Conservation (phyloP, 2,113 vertebrate species). For the Crotalus tigris region DNA sequence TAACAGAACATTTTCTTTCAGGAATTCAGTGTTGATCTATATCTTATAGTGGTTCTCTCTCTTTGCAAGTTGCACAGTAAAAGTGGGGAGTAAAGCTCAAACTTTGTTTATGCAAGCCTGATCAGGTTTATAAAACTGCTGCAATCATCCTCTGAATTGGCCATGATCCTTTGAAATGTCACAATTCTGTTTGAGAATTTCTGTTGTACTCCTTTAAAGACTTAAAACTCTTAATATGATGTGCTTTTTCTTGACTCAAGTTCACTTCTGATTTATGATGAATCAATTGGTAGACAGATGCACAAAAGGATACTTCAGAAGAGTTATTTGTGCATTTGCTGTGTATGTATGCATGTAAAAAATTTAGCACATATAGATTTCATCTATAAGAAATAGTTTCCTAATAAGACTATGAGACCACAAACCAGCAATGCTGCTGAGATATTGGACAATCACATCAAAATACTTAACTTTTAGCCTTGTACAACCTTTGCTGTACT, state of each 20-base stretch:
- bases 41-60: background rate
- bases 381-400: background rate
- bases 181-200: background rate
- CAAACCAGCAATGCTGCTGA: background rate
- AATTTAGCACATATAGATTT: background rate
- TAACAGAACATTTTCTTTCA: background rate
- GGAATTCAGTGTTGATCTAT: background rate
- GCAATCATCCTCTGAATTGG: background rate
- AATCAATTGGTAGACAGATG: background rate
- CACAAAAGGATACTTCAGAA: background rate
- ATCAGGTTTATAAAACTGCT: background rate
- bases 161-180: background rate
- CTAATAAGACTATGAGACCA: background rate
- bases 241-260: background rate
- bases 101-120: background rate
- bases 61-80: background rate
- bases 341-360: background rate
- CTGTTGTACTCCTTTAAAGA: background rate
- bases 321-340: background rate
- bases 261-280: background rate
- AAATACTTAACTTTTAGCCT: background rate
- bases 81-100: background rate
- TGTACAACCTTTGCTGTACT: background rate
- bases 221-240: background rate
- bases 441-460: background rate